These are phyloP conservation scores for Procambarus virginalis DNA, from an alignment of 1,140 invertebrate species.

Conservation along the genomic window DNA sequence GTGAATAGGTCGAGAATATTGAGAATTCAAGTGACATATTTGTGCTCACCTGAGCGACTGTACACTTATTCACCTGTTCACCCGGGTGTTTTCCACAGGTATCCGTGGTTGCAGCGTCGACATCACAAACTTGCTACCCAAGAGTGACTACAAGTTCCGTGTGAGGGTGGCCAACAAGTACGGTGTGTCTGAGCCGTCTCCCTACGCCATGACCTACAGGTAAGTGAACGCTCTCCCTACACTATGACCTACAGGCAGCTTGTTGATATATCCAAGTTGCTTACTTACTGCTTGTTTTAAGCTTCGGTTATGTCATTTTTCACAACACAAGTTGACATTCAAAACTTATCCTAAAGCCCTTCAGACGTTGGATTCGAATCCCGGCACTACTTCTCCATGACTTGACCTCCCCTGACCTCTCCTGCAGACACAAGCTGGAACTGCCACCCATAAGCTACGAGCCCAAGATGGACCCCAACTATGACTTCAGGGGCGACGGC, in stretches of 20 bases:
- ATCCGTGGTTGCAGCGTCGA: conserved; percentile 89
- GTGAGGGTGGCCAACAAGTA: conserved; percentile 96
- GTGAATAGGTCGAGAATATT: too few species aligned
- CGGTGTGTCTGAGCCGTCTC: conserved; percentile 96
- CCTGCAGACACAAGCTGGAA: conserved; percentile 82
- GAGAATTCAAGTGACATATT: too few species aligned
- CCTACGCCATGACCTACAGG: conserved; percentile 85
- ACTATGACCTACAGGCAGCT: too few species aligned
- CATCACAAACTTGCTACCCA: conserved; percentile 87
- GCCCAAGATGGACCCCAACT: conserved; percentile 86
- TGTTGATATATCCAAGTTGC: too few species aligned
- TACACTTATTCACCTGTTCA: not conserved
- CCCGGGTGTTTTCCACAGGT: conserved; percentile 72
- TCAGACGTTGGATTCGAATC: too few species aligned
- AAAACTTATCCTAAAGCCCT: too few species aligned
- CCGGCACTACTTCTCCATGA: not conserved
- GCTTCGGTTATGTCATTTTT: too few species aligned
- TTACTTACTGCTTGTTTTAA: too few species aligned
- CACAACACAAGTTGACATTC: too few species aligned
- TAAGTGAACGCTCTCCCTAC: conserved; percentile 4
- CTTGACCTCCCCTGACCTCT: not conserved
- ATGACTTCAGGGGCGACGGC: conserved; percentile 89
- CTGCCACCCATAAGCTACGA: conserved; percentile 86
- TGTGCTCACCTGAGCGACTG: not conserved
- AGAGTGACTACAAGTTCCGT: conserved; percentile 92